Evolutionary conservation across 2,888 invertebrate genomes (phyloP).

Genomic region (Himalopsyche tibetana): DNA sequence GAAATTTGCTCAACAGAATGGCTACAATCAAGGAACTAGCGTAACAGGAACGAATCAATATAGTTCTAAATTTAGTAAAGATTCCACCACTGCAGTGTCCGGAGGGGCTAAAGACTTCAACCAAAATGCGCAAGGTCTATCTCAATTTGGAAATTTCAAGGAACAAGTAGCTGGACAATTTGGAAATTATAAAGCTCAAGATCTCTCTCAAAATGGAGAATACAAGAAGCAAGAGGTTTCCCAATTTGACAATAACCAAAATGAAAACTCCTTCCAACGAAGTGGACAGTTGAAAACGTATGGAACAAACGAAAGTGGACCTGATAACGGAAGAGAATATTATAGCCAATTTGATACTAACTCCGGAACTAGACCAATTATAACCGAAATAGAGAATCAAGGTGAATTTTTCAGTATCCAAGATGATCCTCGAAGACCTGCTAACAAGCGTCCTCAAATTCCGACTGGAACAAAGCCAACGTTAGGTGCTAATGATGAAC

Average conservation of each 20-base stretch:
- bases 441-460: slow-evolving; percentile 44
- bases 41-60: slow-evolving; percentile 46
- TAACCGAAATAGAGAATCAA: slow-evolving; percentile 50
- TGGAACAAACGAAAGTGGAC: slow-evolving; percentile 18
- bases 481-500: neutral
- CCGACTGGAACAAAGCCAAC: neutral
- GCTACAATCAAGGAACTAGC: slow-evolving; percentile 6
- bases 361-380: neutral
- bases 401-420: slow-evolving; percentile 62
- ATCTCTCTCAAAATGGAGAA: neutral
- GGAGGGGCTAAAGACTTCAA: neutral
- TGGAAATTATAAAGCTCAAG: neutral
- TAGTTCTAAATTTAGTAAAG: slow-evolving; percentile 59
- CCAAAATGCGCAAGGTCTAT: neutral
- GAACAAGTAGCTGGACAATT: neutral
- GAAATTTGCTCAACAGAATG: slow-evolving; percentile 43
- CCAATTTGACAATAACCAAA: neutral
- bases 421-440: slow-evolving; percentile 44
- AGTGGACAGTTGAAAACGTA: slow-evolving; percentile 12
- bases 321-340: slow-evolving; percentile 11
- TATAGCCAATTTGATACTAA: slow-evolving; percentile 22
- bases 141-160: slow-evolving; percentile 5
- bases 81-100: neutral
- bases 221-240: neutral
- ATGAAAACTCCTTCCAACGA: neutral